Percentiles rank a stretch among this genome's conserved stretches.
Conservation (phyloP, 2,797 vertebrate species). For the Myripristis murdjan region DNA sequence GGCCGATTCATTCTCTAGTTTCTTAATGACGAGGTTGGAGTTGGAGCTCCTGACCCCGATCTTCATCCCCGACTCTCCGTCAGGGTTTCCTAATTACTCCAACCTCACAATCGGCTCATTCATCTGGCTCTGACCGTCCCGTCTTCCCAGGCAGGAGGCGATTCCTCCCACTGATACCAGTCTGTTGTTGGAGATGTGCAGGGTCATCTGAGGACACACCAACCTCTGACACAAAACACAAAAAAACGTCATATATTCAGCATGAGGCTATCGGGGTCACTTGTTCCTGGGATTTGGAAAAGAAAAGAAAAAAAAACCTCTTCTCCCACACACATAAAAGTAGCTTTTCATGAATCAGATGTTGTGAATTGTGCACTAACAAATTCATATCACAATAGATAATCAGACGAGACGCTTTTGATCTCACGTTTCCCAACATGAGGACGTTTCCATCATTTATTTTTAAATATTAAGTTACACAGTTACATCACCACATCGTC, state of each 20-base stretch:
- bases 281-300: neutral
- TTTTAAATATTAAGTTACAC: no score
- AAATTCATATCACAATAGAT: constrained; percentile 40
- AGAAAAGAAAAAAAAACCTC: neutral
- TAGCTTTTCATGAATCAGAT: neutral
- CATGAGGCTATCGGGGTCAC: neutral
- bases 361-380: constrained; percentile 2
- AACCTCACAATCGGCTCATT: constrained; percentile 68
- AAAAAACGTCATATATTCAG: neutral
- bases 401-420: constrained; percentile 44
- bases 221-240: constrained; percentile 30
- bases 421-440: no score
- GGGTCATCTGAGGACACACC: constrained; percentile 14
- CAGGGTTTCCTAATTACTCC: constrained; percentile 59
- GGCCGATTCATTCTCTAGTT: constrained; percentile 52
- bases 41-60: constrained; percentile 53
- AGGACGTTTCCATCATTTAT: no score
- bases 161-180: neutral
- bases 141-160: constrained; percentile 40
- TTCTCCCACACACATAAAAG: constrained; percentile 16
- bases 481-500: no score
- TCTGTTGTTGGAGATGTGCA: constrained; percentile 33
- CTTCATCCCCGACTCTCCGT: constrained; percentile 51
- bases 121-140: constrained; percentile 12
- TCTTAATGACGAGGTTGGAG: constrained; percentile 44